Base-by-base conservation (phyloP, 1,140 invertebrate species). In the Protaetia brevitarsis region DNA sequence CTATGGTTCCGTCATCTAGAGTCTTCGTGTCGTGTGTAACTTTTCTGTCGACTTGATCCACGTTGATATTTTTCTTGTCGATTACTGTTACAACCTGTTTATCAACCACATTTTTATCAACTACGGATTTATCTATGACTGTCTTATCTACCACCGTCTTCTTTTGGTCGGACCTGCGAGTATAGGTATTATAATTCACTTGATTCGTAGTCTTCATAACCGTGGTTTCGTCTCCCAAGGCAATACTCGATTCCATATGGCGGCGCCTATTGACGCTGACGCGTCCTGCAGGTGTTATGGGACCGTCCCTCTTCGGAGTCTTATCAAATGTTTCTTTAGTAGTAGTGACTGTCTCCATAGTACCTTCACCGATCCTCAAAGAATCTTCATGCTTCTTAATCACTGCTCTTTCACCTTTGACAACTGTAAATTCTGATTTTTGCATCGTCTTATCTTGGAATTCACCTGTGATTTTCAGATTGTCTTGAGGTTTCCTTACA, bases 161-260 rank as follows among this genome's bases (percentile, higher is more conserved):
- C 4, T 77, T 68, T 8, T 77, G 76, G 65, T 79, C 79, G 21
- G 76, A 73, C 7, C 73, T 71, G 70, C 79, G 82, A 0, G 80
- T 82, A 66, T 84, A 85, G 0, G 85, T 87, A 7, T 86, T 85
- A 67, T 83, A 87, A 68, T 86, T 85, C 59, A 80, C 79, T 70
- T 86, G 85, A 72, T 85, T 85, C 4, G 84, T 86, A 16, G 84
- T 85, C 68, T 81, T 79, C 72, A 84, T 80, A 7, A 74, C 70
- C 1, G 79, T 71, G 1, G 68, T 80, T 63, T 88, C 86, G 71
- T 81, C 82, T 2, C 87, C 86, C 26, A 88, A 71, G n/a, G 78
- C 79, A 64, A 89, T 86, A 23, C 84, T 84, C 0, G 87, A 89
- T 70, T 85, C 85, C 77, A 85, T 84, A 66, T 88, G 86, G 64